Conservation (phyloP, 2,888 invertebrate species). For the Sturmia bella region DNA sequence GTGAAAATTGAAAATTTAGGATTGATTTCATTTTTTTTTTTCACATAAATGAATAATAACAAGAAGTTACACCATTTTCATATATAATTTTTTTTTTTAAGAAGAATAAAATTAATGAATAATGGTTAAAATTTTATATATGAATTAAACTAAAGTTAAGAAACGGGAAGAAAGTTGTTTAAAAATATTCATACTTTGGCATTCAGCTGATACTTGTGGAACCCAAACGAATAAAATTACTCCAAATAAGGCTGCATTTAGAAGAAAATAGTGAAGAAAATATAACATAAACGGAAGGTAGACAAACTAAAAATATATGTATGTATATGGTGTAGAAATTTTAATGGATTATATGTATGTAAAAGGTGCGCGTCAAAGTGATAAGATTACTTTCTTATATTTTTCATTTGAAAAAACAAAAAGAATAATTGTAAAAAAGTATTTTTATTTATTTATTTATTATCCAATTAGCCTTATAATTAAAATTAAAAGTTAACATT, state of each 20-base stretch:
- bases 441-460: too few species aligned
- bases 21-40: constrained; percentile 50
- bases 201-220: constrained; percentile 83
- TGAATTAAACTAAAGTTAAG: constrained; percentile 57
- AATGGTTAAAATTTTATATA: constrained; percentile 61
- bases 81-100: constrained; percentile 56
- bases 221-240: constrained; percentile 82
- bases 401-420: too few species aligned
- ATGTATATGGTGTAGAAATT: constrained; percentile 36
- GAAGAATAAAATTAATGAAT: constrained; percentile 59
- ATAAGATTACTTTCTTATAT: constrained; percentile 4
- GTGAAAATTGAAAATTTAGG: constrained; percentile 57
- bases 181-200: constrained; percentile 84
- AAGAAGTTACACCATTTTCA: constrained; percentile 52
- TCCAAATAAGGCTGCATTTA: constrained; percentile 82
- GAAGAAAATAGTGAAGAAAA: constrained; percentile 75
- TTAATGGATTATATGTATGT: neutral
- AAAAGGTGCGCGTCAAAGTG: neutral
- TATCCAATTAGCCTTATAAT: too few species aligned
- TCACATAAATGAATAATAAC: constrained; percentile 52
- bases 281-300: constrained; percentile 62
- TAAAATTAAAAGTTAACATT: too few species aligned
- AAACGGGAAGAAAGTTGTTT: constrained; percentile 49
- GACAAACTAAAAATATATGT: constrained; percentile 21
- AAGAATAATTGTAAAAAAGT: too few species aligned